Percentiles rank a stretch among this genome's conserved stretches.
Evolutionary conservation across 2,888 invertebrate species (phyloP).

Genomic region (Apamea epomidion): DNA sequence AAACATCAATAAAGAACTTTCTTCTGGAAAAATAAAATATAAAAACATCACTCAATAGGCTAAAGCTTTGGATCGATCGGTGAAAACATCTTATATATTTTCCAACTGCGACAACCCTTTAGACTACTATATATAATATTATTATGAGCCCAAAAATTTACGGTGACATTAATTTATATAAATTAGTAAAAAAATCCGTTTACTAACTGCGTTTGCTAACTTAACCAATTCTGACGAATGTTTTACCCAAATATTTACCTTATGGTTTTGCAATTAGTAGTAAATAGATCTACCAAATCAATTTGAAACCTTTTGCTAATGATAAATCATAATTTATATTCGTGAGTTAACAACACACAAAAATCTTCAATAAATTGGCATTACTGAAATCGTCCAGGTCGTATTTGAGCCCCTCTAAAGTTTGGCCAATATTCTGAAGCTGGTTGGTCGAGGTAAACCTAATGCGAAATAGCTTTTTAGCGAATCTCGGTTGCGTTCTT

Average conservation of each 20-base stretch:
- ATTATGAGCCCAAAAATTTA: background rate
- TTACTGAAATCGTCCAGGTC: background rate
- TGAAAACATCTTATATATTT: background rate
- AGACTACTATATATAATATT: background rate
- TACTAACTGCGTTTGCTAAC: no score
- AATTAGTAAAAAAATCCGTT: background rate
- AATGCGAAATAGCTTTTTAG: conserved; percentile 5
- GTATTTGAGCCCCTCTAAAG: conserved; percentile 1
- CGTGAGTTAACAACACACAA: background rate
- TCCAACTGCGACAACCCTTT: background rate
- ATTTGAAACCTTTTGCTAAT: no score
- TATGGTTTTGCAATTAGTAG: background rate
- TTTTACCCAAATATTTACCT: background rate
- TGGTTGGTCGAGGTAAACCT: background rate
- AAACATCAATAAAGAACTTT: background rate
- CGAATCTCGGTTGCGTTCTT: background rate
- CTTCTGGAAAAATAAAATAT: background rate
- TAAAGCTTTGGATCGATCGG: background rate
- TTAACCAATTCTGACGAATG: background rate
- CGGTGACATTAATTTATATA: background rate
- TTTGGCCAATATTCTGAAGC: conserved; percentile 9
- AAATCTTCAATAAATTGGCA: background rate
- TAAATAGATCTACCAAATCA: background rate
- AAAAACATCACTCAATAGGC: conserved; percentile 7
- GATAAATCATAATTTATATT: background rate